A percentile compares a stretch with the other conserved stretches of the same genome.
phyloP scores from a whole-genome alignment of 2,113 vertebrate species.

The Leiothrix lutea region DNA sequence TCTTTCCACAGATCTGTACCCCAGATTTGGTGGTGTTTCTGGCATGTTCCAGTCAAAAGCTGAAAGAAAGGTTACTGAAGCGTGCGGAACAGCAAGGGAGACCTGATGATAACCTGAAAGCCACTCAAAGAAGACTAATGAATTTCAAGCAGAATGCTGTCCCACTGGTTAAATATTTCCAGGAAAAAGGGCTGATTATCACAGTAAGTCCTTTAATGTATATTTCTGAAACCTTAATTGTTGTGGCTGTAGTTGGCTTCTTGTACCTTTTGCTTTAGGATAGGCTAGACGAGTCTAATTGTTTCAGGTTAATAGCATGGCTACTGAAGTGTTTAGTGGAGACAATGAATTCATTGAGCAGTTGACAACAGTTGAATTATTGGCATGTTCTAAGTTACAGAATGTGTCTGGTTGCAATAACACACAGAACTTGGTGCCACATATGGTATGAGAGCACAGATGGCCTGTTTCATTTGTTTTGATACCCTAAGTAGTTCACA shows the following conservation, averaged over 20 bases:
- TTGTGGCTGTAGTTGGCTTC: neutral
- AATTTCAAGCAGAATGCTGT: slow-evolving; percentile 97
- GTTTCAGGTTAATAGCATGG: neutral
- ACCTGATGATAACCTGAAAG: slow-evolving; percentile 96
- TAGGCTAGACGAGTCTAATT: neutral
- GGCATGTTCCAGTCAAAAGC: slow-evolving; percentile 88
- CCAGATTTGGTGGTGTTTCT: slow-evolving; percentile 97
- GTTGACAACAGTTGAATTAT: neutral
- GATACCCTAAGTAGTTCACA: neutral
- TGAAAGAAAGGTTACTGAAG: slow-evolving; percentile 91
- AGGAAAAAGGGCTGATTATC: slow-evolving; percentile 92
- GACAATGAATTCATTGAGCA: neutral
- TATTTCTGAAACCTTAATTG: neutral
- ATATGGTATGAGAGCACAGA: neutral
- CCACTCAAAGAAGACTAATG: slow-evolving; percentile 90
- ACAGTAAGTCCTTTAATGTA: slow-evolving; percentile 80
- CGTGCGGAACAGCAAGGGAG: slow-evolving; percentile 92
- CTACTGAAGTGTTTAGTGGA: neutral
- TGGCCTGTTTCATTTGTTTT: neutral
- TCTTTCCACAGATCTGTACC: slow-evolving; percentile 85
- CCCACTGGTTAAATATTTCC: slow-evolving; percentile 95
- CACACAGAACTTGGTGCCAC: neutral
- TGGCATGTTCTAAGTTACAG: neutral
- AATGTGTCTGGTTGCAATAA: neutral
- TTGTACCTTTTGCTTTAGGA: neutral